phyloP scores from a whole-genome alignment of 2,113 vertebrate genomes.

The cattle (Bos taurus) region DNA sequence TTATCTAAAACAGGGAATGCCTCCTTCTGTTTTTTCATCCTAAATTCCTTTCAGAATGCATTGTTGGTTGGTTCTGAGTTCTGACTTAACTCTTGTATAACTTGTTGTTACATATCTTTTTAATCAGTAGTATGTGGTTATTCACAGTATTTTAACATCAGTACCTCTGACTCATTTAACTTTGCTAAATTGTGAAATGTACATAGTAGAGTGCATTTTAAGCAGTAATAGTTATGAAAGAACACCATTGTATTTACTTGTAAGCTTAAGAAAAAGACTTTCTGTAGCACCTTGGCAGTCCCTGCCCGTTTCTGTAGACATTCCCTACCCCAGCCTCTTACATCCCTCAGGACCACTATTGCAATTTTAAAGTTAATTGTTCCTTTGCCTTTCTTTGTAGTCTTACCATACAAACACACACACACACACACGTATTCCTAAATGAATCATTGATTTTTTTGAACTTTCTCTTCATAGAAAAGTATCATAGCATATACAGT shows the following conservation, averaged over 20 bases:
- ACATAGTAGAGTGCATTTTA: not conserved
- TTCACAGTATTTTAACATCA: not conserved
- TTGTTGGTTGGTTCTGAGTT: not conserved
- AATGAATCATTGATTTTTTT: not conserved
- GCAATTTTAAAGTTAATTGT: not conserved
- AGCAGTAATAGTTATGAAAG: not conserved
- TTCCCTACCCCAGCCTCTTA: accelerated
- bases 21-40: not conserved
- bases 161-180: not conserved
- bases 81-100: not conserved
- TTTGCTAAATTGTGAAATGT: conserved; percentile 7
- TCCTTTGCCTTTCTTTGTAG: not conserved
- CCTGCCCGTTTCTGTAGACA: not conserved
- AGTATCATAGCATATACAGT: not conserved
- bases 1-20: not conserved
- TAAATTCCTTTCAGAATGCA: not conserved
- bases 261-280: not conserved
- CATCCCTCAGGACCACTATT: not conserved
- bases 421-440: not conserved
- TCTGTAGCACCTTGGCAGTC: not conserved
- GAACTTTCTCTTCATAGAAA: not conserved
- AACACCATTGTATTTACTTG: not conserved
- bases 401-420: not conserved
- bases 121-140: not conserved
- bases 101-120: not conserved